Evolutionary conservation across 64 coral and sea anemone species (phyloP), one percentile per base, ranked within the genome.

Genomic region (Dendrophyllia cribrosa): DNA sequence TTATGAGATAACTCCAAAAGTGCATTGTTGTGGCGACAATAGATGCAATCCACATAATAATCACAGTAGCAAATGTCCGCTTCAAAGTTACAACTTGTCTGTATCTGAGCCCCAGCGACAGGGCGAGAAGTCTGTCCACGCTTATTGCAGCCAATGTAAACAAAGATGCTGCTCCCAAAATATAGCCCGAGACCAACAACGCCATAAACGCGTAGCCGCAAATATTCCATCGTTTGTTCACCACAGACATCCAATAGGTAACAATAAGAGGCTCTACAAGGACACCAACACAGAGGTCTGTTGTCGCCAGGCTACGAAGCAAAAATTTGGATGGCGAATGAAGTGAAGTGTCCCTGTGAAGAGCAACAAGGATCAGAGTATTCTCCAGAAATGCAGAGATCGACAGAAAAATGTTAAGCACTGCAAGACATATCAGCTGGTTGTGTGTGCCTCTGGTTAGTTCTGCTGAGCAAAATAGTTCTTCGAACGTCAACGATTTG

Each of bases 251-350:
- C 52, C 52, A 79, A 60, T 79, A 60, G 13, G 3, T 17, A 7
- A 60, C 52, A 59, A 59, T 60, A 11, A 59, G 9, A 16, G 77
- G 77, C 17, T 79, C 55, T 25, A n/a, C n/a, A 12, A 60, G 0
- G 5, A 60, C 3, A 16, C 77, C 77, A 15, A 79, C 77, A 43
- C 7, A 79, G 12, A 79, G 77, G 60, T 79, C 77, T 15, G 52
- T 79, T 60, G 77, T 59, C 1, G 77, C 77, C 3, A 79, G 25
- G 16, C 21, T 25, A 34, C 56, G 51, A 60, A 59, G 59, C 22
- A 79, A 79, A 3, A 79, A 53, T 79, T 79, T 79, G 21, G 77
- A 59, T 13, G 77, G 9, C 9, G 77, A 50, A 16, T 60, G 77
- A 60, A 79, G n/a, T 14, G 77, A 79, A 15, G 77, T 22, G 22